These are phyloP conservation scores for Loxodonta africana DNA, from an alignment of 2,113 vertebrate genomes.

Conservation along the genomic window DNA sequence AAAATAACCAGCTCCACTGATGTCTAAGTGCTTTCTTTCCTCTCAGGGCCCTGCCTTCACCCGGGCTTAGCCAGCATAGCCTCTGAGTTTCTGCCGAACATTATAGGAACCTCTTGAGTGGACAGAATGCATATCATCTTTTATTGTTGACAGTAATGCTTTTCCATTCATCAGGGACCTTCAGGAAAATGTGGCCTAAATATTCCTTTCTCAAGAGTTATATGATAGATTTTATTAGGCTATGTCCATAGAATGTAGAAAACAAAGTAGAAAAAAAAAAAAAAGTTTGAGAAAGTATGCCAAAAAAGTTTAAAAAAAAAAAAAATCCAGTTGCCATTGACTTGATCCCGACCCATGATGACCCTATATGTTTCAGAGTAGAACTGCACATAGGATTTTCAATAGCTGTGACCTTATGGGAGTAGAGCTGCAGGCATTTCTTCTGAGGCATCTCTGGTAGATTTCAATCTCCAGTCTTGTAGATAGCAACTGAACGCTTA, in stretches of 20 bases:
- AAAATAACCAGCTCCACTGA: not conserved
- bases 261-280: not conserved
- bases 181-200: not conserved
- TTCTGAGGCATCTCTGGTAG: not conserved
- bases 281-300: not conserved
- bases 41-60: not conserved
- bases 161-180: not conserved
- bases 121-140: not conserved
- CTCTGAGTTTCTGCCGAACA: not conserved
- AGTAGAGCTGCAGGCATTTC: not conserved
- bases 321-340: not conserved
- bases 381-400: not conserved
- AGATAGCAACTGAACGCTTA: not conserved
- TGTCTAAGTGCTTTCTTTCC: not conserved
- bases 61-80: not conserved
- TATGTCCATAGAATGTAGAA: not conserved
- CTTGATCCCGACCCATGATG: not conserved
- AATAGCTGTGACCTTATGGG: not conserved
- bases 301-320: not conserved
- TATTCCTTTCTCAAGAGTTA: constrained; percentile 23
- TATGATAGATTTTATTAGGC: constrained; percentile 25
- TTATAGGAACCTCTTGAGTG: not conserved
- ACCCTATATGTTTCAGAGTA: not conserved
- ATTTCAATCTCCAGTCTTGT: not conserved
- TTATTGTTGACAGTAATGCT: not conserved